Percentiles rank a stretch among this genome's conserved stretches.
Conservation (phyloP, 1,140 invertebrate species). For the Drusus annulatus region DNA sequence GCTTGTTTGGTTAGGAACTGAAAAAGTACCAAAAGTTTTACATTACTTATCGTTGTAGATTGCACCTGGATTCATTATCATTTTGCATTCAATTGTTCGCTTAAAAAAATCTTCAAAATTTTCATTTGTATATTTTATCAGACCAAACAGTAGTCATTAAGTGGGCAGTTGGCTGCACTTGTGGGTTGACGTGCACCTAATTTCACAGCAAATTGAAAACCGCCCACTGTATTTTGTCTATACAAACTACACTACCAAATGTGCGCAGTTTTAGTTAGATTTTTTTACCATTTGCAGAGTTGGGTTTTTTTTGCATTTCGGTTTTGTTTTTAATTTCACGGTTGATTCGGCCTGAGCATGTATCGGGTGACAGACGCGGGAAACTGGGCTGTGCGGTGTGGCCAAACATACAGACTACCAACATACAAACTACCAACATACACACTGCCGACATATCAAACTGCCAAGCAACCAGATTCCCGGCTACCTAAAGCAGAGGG, state of each 20-base stretch:
- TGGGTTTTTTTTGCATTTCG: slow-evolving; percentile 39
- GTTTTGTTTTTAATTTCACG: slow-evolving; percentile 58
- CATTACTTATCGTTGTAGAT: too few relatives aligned
- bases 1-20: not conserved
- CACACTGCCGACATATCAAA: not conserved
- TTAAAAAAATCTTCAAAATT: not conserved
- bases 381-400: not conserved
- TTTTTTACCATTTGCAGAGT: not conserved
- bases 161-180: slow-evolving; percentile 6
- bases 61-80: too few relatives aligned
- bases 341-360: slow-evolving; percentile 41
- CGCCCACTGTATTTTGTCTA: slow-evolving; percentile 19
- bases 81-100: not conserved
- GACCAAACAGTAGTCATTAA: slow-evolving; percentile 6
- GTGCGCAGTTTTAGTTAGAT: slow-evolving; percentile 16
- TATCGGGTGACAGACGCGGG: slow-evolving; percentile 30
- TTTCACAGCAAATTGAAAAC: slow-evolving; percentile 52
- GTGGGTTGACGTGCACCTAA: slow-evolving; percentile 41
- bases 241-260: slow-evolving; percentile 26
- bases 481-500: not conserved
- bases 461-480: slow-evolving; percentile 7
- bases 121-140: not conserved
- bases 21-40: not conserved
- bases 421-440: not conserved
- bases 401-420: not conserved